Base-by-base conservation (phyloP, 2,797 vertebrate genomes). In the Phalloptychus januarius region DNA sequence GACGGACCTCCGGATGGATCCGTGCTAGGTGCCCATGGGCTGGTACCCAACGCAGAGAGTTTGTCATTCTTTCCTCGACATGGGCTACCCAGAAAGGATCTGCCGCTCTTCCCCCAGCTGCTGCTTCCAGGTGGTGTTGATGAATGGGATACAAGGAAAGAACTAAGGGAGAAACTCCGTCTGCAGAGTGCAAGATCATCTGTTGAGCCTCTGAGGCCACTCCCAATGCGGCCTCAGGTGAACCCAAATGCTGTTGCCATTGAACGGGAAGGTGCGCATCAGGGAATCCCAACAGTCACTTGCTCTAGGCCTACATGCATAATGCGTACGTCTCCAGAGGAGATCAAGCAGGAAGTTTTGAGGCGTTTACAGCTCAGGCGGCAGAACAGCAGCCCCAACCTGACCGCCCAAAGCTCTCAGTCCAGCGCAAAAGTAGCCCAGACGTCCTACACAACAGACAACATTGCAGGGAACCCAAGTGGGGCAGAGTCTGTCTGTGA, bases 291-390 rank as follows among this genome's bases (percentile, higher is more conserved):
- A 42, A 31, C 83, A 71, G 52, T 33, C 5, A n/a, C 79, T 7
- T 90, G 89, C 10, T 89, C 83, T 79, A 94, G 87, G 48, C 87
- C 92, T 0, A 87, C 80, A 42, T 81, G 94, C 70, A 75, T 92
- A 1, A 83, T 79, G 65, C 94, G 88, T 38, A 80, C 74, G 85
- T 96, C 82, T 91, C 95, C 77, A 97, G 96, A 96, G 75, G 95
- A 97, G 80, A 97, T 97, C 91, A 97, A 97, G 80, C 95, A 96
- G 82, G 96, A 98, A 78, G 96, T 96, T 65, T 86, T 95, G 75
- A 94, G 96, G 75, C 94, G 95, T 44, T 88, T 98, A 20, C 94
- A 96, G 84, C 94, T 98, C 61, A 92, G 91, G 18, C 95, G 97
- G 80, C 96, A 98, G 90, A 97, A 95, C 54, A 98, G 97, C 79